Conservation (phyloP, 2,797 vertebrate species). For the Menidia menidia region DNA sequence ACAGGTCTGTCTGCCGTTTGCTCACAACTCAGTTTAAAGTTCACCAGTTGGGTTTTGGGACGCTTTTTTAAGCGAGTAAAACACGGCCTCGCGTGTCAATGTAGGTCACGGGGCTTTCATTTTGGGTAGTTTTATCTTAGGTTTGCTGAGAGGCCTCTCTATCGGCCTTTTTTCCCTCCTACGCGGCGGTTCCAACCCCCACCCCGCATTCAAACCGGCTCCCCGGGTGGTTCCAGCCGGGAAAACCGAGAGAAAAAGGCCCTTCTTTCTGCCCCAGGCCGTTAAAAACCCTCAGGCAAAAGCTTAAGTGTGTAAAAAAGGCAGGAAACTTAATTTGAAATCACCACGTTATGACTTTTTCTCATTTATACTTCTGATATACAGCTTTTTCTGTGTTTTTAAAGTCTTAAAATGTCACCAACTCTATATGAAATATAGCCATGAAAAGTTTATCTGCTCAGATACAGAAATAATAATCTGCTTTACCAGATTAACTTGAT, state of each 20-base stretch:
- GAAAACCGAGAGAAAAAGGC: background rate
- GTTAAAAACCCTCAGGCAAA: no score
- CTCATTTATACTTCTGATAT: no score
- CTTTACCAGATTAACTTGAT: no score
- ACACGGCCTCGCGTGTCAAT: background rate
- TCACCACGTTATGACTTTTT: no score
- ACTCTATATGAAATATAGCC: no score
- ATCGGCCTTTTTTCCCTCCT: slow-evolving; percentile 45
- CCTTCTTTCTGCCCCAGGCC: background rate
- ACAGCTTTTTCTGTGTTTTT: no score
- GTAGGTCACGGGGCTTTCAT: no score
- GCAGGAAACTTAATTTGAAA: no score
- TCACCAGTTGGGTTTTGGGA: accelerated
- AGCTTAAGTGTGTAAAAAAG: no score
- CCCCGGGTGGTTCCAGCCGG: background rate
- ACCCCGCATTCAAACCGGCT: slow-evolving; percentile 2
- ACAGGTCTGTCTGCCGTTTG: slow-evolving; percentile 54
- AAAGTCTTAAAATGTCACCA: no score
- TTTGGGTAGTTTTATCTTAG: background rate
- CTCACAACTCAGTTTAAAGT: background rate
- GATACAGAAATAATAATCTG: no score
- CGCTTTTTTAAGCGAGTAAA: background rate
- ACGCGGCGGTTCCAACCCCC: slow-evolving; percentile 40
- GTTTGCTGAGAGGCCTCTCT: background rate
- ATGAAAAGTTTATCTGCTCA: no score